Percentiles rank a stretch among this genome's conserved stretches.
Conservation (phyloP, 2,113 vertebrate genomes). For the Thinocorus orbignyianus region DNA sequence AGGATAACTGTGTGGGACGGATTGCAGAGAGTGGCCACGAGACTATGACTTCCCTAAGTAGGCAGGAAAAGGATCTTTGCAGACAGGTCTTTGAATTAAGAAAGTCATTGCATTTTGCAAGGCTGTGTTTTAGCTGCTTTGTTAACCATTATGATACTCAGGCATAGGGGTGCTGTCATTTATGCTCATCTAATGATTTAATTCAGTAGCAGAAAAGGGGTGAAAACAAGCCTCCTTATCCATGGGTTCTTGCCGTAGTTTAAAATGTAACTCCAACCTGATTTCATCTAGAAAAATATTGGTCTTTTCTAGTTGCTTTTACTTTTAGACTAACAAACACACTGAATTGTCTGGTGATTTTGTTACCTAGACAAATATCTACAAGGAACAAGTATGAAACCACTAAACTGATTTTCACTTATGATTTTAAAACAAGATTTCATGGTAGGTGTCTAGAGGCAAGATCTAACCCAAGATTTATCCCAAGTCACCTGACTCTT, state of each 20-base stretch:
- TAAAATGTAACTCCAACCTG: neutral
- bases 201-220: neutral
- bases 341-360: neutral
- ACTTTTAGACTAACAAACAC: neutral
- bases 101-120: neutral
- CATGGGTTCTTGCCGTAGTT: neutral
- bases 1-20: neutral
- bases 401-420: neutral
- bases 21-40: neutral
- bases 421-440: conserved; percentile 2
- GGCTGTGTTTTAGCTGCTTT: neutral
- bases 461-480: neutral
- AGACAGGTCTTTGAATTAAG: neutral
- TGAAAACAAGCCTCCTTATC: neutral
- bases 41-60: neutral
- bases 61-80: neutral
- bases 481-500: neutral
- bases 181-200: neutral
- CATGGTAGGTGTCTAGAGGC: neutral
- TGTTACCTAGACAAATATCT: neutral
- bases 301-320: conserved; percentile 5
- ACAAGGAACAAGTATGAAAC: neutral
- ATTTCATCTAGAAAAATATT: neutral
- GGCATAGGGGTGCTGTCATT: neutral
- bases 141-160: neutral